Base-by-base conservation (phyloP, 2,113 vertebrate species). In the Alligator mississippiensis region DNA sequence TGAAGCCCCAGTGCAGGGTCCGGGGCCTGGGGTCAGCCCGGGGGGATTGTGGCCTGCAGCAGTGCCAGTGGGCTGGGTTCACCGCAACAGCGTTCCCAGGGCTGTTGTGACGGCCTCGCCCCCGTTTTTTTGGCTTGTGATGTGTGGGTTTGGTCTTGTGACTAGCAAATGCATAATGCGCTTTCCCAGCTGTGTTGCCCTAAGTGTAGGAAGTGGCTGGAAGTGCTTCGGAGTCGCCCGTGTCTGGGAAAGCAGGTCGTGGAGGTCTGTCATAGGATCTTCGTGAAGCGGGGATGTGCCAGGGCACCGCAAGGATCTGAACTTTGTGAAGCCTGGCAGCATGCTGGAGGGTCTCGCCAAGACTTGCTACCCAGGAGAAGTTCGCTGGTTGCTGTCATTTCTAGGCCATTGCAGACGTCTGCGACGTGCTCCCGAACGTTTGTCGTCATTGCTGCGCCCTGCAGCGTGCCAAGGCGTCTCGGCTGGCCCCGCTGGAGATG, bases 391-490 rank as follows among this genome's bases (percentile, higher is more conserved):
- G 93, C 83, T 85, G 80, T 19, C 55, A 34, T n/a, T 4, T 27
- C 54, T 6, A 14, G 6, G 77, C 80, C 57, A 59, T 85, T 57
- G 30, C 30, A 75, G 34, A 72, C 11, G 58, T 64, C 17, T 9
- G 38, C 6, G 47, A 79, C 30, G 18, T 60, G 55, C 55, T n/a
- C 60, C 79, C 19, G 54, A 61, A 27, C n/a, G 4, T 62, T 27
- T 62, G 27, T 38, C 25, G 38, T 64, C 28, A 54, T 34, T 21
- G 24, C 21, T 12, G 38, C 63, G 15, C 0, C 0, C 19, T 0
- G 0, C 2, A 4, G n/a, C 24, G 74, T 60, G 78, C 75, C 85
- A 83, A 66, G 84, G 61, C 27, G 59, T 77, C 10, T 1, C 78
- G 30, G 79, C 90, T 57, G 1, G 1, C 95, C 66, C 76, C 88